A percentile compares a stretch with the other conserved stretches of the same genome.
Conservation (phyloP, 2,797 vertebrate species). For the Lepus townsendii region DNA sequence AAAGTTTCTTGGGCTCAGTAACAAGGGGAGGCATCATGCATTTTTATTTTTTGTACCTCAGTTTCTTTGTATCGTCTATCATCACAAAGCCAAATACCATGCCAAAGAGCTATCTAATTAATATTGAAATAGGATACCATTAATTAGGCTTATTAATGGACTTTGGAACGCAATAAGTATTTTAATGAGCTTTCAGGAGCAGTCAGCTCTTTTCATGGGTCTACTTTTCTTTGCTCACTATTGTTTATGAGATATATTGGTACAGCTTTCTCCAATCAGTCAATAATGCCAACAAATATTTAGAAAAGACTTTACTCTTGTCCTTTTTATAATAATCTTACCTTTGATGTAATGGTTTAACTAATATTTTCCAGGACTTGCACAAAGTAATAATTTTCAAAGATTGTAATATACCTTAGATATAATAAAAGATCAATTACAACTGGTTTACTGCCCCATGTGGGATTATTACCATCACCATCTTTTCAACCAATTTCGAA, state of each 20-base stretch:
- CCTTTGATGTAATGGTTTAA: constrained; percentile 35
- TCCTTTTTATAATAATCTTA: constrained; percentile 23
- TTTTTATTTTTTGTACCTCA: constrained; percentile 32
- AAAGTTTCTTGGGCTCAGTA: neutral
- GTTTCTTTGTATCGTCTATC: constrained; percentile 9
- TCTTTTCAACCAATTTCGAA: constrained; percentile 1
- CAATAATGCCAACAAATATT: constrained; percentile 41
- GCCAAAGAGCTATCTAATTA: constrained; percentile 61
- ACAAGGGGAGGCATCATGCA: neutral
- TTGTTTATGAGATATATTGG: constrained; percentile 50
- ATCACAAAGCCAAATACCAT: constrained; percentile 50
- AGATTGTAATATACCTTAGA: neutral
- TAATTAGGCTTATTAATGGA: constrained; percentile 68
- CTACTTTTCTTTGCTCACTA: constrained; percentile 7
- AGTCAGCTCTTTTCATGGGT: neutral
- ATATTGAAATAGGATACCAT: constrained; percentile 49
- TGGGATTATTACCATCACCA: neutral
- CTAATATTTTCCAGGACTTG: neutral
- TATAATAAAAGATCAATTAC: neutral
- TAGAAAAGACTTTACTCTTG: neutral
- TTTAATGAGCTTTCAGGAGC: constrained; percentile 39
- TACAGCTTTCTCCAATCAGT: neutral
- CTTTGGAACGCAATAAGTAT: neutral
- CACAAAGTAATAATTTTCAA: neutral
- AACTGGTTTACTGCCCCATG: neutral